Conservation (phyloP, 2,888 invertebrate genomes). For the Gandaritis pyraliata region DNA sequence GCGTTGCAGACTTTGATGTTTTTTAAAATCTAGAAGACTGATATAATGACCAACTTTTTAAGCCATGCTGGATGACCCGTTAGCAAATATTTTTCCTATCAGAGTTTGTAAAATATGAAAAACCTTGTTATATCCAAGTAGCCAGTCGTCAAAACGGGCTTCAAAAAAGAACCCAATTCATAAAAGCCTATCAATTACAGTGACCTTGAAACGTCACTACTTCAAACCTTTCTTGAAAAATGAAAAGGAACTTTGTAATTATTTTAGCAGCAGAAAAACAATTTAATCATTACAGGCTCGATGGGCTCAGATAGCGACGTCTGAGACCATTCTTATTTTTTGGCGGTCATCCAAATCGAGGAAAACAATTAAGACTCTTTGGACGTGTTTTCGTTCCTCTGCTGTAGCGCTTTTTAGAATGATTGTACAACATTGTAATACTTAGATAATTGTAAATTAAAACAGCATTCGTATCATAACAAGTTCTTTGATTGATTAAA, state of each 20-base stretch:
- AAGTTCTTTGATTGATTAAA: too few relatives aligned
- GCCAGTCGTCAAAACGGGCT: constrained; percentile 7
- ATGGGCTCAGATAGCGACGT: constrained; percentile 36
- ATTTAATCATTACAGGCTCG: constrained; percentile 43
- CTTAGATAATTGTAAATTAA: constrained; percentile 5
- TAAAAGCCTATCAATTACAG: constrained; percentile 30
- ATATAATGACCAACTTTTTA: too few relatives aligned
- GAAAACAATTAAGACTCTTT: constrained; percentile 44
- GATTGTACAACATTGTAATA: constrained; percentile 33
- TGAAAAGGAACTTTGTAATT: constrained; percentile 40
- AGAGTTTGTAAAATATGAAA: neutral
- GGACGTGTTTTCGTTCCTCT: constrained; percentile 32
- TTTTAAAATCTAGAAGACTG: too few relatives aligned
- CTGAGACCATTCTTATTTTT: constrained; percentile 39
- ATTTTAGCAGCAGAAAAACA: constrained; percentile 42
- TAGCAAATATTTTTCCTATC: neutral
- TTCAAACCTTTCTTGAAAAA: constrained; percentile 34
- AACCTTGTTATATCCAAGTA: neutral
- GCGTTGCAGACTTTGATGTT: too few relatives aligned
- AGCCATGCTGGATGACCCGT: too few relatives aligned
- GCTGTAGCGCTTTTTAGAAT: constrained; percentile 19
- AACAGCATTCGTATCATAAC: neutral
- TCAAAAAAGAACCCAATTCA: constrained; percentile 20
- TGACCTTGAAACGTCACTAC: constrained; percentile 34
- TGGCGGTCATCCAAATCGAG: constrained; percentile 43